phyloP scores from a whole-genome alignment of 2,113 vertebrate genomes.

The Lepus americanus region DNA sequence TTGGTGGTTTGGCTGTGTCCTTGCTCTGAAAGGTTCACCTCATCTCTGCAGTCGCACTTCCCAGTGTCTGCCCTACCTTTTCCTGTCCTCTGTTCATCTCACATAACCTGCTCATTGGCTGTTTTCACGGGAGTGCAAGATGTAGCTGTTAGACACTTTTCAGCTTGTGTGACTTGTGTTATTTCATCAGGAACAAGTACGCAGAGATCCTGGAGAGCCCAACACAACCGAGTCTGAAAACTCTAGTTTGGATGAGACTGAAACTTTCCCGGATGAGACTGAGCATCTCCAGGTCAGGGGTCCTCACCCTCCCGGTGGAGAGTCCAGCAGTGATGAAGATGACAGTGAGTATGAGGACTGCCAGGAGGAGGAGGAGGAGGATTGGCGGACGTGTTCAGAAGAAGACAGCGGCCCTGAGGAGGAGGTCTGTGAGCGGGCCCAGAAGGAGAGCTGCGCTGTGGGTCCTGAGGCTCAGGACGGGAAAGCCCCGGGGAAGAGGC shows the following conservation, averaged over 20 bases:
- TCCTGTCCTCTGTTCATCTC: neutral
- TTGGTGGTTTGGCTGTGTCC: neutral
- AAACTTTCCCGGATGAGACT: neutral
- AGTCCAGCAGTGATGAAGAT: constrained; percentile 50
- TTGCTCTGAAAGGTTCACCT: neutral
- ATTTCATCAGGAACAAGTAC: constrained; percentile 86
- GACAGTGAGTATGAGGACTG: constrained; percentile 89
- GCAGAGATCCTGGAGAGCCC: constrained; percentile 55
- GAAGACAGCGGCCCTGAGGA: constrained; percentile 79
- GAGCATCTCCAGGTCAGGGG: neutral
- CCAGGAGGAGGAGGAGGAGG: constrained; percentile 90
- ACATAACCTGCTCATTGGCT: neutral
- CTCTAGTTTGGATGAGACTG: constrained; percentile 67
- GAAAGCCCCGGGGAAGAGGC: neutral
- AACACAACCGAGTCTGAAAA: neutral
- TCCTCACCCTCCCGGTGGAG: neutral
- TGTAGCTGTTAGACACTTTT: neutral
- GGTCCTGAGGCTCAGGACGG: neutral
- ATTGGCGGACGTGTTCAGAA: constrained; percentile 96
- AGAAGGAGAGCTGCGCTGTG: constrained; percentile 25
- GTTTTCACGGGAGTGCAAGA: neutral
- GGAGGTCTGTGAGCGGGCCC: constrained; percentile 58
- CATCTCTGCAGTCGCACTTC: neutral
- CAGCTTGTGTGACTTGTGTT: constrained; percentile 12
- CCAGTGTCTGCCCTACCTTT: neutral